A percentile compares a stretch with the other conserved stretches of the same genome.
These are phyloP conservation scores for Pollimyrus isidori DNA, from an alignment of 2,113 vertebrate species.

Conservation along the genomic window DNA sequence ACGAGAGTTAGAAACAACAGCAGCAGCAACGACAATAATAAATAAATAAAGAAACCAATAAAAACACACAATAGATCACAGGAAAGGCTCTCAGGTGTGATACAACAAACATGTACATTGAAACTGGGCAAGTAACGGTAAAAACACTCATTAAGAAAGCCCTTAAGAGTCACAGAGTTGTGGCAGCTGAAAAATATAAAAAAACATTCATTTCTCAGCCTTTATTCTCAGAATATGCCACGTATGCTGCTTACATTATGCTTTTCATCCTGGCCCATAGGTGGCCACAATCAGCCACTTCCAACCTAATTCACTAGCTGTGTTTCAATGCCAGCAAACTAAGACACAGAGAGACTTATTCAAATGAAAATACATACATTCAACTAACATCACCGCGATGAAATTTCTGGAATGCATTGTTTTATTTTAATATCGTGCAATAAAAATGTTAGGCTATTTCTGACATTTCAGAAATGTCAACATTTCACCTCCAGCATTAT, in stretches of 20 bases:
- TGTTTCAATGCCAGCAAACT: conserved; percentile 67
- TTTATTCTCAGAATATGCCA: neutral
- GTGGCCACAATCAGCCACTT: conserved; percentile 68
- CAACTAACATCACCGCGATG: conserved; percentile 71
- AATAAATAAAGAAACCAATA: conserved; percentile 3
- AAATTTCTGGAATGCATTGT: conserved; percentile 68
- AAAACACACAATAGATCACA: conserved; percentile 14
- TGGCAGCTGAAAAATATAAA: neutral
- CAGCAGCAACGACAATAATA: neutral
- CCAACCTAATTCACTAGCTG: conserved; percentile 62
- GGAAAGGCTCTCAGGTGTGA: conserved; percentile 16
- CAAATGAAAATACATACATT: conserved; percentile 60
- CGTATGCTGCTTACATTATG: conserved; percentile 10
- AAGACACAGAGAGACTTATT: conserved; percentile 78
- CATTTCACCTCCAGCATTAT: conserved; percentile 76
- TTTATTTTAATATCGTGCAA: conserved; percentile 72
- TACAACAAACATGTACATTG: conserved; percentile 10
- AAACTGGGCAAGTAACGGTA: conserved; percentile 4
- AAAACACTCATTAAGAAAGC: neutral
- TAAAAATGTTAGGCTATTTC: conserved; percentile 83
- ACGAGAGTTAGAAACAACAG: conserved; percentile 1
- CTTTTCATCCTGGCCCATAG: conserved; percentile 62
- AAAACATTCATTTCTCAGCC: neutral
- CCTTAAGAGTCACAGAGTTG: neutral
- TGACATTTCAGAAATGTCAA: conserved; percentile 85